Evolutionary conservation across 2,888 invertebrate species (phyloP).

Genomic region (Catocala fraxini): DNA sequence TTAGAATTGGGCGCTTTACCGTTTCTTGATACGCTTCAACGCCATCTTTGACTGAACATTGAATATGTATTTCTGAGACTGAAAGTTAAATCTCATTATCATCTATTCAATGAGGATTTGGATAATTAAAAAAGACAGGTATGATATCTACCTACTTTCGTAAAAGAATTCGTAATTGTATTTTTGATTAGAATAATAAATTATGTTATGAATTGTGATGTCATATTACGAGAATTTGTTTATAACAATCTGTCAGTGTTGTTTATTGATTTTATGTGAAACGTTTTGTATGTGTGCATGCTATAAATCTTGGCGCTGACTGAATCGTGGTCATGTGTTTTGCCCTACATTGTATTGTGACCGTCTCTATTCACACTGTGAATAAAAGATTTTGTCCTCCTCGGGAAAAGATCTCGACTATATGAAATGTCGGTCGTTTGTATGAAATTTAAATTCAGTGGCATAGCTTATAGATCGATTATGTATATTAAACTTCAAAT

Average conservation of each 20-base stretch:
- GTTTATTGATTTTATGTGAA: constrained; percentile 1
- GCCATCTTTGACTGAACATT: constrained; percentile 45
- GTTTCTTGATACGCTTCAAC: constrained; percentile 26
- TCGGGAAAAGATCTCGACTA: background rate
- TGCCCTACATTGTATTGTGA: constrained; percentile 23
- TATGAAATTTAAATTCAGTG: background rate
- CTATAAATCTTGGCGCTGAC: constrained; percentile 18
- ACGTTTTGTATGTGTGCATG: constrained; percentile 6
- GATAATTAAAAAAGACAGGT: constrained; percentile 1
- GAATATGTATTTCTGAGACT: constrained; percentile 38
- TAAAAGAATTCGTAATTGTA: too few species aligned
- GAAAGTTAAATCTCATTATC: constrained; percentile 13
- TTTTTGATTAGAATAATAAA: too few species aligned
- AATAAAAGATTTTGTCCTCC: constrained; percentile 15
- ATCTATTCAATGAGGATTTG: constrained; percentile 9
- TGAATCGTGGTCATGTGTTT: constrained; percentile 9
- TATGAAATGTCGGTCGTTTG: constrained; percentile 3
- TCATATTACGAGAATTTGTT: background rate
- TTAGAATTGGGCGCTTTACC: background rate
- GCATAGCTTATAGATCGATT: background rate
- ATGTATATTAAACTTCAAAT: too few species aligned
- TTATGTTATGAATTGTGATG: background rate
- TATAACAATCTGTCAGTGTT: background rate
- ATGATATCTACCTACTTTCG: too few species aligned
- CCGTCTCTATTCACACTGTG: constrained; percentile 13